Base-by-base conservation (phyloP, 2,888 invertebrate genomes). In the Drosophila barbarae region DNA sequence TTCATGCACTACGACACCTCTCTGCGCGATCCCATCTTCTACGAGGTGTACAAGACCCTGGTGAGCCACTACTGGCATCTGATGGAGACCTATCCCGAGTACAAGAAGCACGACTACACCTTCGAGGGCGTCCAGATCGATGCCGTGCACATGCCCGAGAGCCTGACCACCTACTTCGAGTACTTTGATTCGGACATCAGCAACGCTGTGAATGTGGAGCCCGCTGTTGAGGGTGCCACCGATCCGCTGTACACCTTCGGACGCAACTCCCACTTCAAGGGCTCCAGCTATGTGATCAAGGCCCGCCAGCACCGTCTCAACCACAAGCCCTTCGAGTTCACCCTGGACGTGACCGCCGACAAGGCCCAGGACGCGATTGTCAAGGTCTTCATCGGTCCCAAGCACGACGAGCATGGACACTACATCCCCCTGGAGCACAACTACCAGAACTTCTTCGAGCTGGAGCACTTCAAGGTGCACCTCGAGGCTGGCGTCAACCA, bases 11-110 rank as follows among this genome's bases (percentile, higher is more conserved):
- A 92, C 86, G 91, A 92, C 76, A 93, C 94, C 12, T 91, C 93
- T 47, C 89, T 94, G 50, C 93, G 94, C 60, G 95, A 95, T 84
- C 95, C 95, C 9, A 91, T 93, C 18, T 94, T 94, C 91, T 95
- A 92, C 87, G 91, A 92, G 77, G 89, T 94, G 49, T 93, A 92
- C 86, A 93, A 93, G 87, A 92, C 92, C 34, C 89, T 94, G 53
- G 79, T 91, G 21, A 87, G 90, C 59, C 90, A 91, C 71, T 91
- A 93, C 83, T 89, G 91, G 78, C 90, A 92, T 47, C 92, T 93
- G 90, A 93, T 93, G 87, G 86, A 89, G 42, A 91, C 91, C 65
- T 90, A 93, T 69, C 91, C 92, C 38, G 89, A 90, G 51, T 95
- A 95, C 90, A 92, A 91, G 10, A 90, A 90, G 58, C 91, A 92